phyloP scores from a whole-genome alignment of 2,888 invertebrate species.

The Galeruca laticollis region DNA sequence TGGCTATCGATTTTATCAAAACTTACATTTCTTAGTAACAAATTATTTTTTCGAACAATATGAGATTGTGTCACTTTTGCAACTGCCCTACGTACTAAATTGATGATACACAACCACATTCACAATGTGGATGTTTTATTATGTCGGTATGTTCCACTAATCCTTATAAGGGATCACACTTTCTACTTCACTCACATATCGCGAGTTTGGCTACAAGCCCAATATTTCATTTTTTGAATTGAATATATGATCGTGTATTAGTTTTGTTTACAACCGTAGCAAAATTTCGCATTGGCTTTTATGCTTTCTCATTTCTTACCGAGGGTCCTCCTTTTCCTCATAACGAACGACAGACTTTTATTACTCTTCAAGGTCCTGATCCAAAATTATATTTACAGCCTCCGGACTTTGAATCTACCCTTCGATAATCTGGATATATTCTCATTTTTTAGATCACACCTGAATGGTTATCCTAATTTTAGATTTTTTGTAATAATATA shows the following conservation, averaged over 20 bases:
- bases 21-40: too few relatives aligned
- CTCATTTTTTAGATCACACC: conserved; percentile 21
- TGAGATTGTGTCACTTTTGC: too few relatives aligned
- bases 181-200: conserved; percentile 27
- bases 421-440: conserved; percentile 41
- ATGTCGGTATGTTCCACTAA: conserved; percentile 27
- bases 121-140: conserved; percentile 15
- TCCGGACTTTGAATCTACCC: conserved; percentile 31
- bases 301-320: conserved; percentile 50
- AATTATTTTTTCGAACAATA: too few relatives aligned
- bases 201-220: conserved; percentile 23
- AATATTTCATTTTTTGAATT: conserved; percentile 39
- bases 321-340: conserved; percentile 41
- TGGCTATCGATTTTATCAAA: too few relatives aligned
- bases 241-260: conserved; percentile 46
- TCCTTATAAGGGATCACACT: conserved; percentile 36
- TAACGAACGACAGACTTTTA: conserved; percentile 52
- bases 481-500: background rate
- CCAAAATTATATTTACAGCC: conserved; percentile 50
- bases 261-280: conserved; percentile 50
- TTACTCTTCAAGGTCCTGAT: conserved; percentile 51
- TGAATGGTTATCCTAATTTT: conserved; percentile 11
- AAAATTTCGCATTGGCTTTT: conserved; percentile 50
- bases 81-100: background rate
- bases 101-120: conserved; percentile 6